Evolutionary conservation across 2,113 vertebrate genomes (phyloP).

Genomic region (Amia ocellicauda): DNA sequence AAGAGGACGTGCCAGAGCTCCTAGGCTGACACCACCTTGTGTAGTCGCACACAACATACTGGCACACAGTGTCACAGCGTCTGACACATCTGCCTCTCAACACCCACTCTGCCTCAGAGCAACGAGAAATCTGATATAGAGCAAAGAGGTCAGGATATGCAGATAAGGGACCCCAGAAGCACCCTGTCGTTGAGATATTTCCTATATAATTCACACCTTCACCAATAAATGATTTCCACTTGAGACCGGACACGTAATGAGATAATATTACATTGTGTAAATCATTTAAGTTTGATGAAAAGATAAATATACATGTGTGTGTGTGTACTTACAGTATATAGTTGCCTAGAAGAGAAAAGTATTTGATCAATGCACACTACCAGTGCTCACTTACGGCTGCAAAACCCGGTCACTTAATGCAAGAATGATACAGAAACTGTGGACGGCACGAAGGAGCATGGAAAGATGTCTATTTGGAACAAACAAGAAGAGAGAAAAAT

Average conservation of each 20-base stretch:
- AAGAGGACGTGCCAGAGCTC: background rate
- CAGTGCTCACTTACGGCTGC: no score
- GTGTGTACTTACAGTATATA: no score
- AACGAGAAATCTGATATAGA: constrained; percentile 3
- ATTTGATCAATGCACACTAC: no score
- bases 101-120: constrained; percentile 23
- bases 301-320: no score
- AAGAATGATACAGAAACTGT: no score
- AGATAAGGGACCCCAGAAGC: constrained; percentile 13
- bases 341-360: no score
- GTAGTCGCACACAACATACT: background rate
- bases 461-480: no score
- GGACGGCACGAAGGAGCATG: no score
- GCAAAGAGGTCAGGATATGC: constrained; percentile 12
- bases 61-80: background rate
- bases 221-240: constrained; percentile 10
- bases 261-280: no score
- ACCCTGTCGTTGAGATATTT: constrained; percentile 2
- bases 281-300: no score
- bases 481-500: no score
- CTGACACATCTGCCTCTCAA: constrained; percentile 12
- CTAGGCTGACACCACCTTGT: background rate
- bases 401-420: no score
- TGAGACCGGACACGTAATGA: background rate
- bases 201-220: constrained; percentile 6